These are phyloP conservation scores for Lasioglossum marginatum DNA, from an alignment of 2,888 invertebrate genomes.

Conservation along the genomic window DNA sequence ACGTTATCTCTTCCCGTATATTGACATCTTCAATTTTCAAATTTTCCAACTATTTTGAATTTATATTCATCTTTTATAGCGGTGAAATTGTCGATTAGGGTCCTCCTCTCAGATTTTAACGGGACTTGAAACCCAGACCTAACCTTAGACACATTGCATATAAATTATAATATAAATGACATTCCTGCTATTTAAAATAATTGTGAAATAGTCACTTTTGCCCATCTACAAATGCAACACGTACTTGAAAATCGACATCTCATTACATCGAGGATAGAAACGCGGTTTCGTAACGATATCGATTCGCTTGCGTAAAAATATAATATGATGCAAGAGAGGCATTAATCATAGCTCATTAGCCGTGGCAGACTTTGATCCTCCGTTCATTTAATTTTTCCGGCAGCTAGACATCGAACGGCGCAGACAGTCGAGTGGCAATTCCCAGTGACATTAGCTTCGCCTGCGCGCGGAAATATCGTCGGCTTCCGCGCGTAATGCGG, in stretches of 20 bases:
- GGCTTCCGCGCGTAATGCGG: not conserved
- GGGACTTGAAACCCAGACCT: too few species aligned
- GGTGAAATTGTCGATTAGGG: too few species aligned
- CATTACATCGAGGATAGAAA: not conserved
- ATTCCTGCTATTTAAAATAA: too few species aligned
- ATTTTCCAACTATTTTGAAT: too few species aligned
- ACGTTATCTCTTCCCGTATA: too few species aligned
- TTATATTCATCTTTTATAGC: too few species aligned
- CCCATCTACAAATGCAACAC: not conserved
- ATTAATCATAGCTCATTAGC: conserved; percentile 19
- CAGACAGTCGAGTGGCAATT: not conserved
- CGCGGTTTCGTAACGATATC: not conserved
- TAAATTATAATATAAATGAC: too few species aligned
- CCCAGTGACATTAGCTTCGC: not conserved
- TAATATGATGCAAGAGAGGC: conserved; percentile 2
- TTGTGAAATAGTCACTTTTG: too few species aligned
- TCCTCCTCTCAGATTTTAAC: too few species aligned
- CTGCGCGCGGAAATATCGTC: not conserved
- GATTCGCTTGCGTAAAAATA: not conserved
- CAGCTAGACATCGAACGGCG: not conserved
- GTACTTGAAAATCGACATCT: not conserved
- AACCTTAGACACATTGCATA: too few species aligned
- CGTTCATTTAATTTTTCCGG: conserved; percentile 2
- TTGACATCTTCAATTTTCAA: too few species aligned
- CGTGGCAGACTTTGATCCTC: not conserved